Conservation (phyloP, 64 coral and sea anemone species). For the Montipora cactus region DNA sequence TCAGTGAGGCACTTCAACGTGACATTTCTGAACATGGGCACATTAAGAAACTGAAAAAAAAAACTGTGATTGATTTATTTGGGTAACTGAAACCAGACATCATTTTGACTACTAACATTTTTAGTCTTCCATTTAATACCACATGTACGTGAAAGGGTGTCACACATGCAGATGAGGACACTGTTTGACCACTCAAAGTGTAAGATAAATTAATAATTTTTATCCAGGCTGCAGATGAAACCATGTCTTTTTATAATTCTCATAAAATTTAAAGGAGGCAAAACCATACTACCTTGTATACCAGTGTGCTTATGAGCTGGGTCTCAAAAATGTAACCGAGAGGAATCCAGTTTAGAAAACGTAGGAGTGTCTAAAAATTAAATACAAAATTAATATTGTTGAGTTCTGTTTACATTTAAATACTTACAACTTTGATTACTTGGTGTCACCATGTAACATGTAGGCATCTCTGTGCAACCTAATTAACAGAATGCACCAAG, state of each 20-base stretch:
- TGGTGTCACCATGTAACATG: too few relatives aligned
- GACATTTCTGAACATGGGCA: constrained; percentile 98
- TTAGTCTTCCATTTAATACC: too few relatives aligned
- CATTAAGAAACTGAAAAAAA: constrained; percentile 90
- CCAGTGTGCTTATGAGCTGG: constrained; percentile 93
- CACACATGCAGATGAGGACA: too few relatives aligned
- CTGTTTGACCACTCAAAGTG: too few relatives aligned
- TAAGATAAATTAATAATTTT: too few relatives aligned
- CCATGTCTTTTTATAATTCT: background rate
- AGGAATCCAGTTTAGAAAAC: constrained; percentile 99
- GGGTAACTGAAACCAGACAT: too few relatives aligned
- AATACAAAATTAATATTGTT: background rate
- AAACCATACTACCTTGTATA: constrained; percentile 84
- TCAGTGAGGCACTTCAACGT: constrained; percentile 98
- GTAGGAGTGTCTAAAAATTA: constrained; percentile 79
- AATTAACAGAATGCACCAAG: too few relatives aligned
- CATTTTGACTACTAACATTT: too few relatives aligned
- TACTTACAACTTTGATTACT: background rate
- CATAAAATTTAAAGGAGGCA: background rate
- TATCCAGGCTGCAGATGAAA: too few relatives aligned
- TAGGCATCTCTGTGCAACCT: background rate
- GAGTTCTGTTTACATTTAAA: background rate
- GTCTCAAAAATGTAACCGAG: constrained; percentile 99
- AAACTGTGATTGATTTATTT: background rate
- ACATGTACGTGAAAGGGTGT: too few relatives aligned